These are phyloP conservation scores for Tenthredo amoena DNA, from an alignment of 2,888 invertebrate species.

Conservation along the genomic window DNA sequence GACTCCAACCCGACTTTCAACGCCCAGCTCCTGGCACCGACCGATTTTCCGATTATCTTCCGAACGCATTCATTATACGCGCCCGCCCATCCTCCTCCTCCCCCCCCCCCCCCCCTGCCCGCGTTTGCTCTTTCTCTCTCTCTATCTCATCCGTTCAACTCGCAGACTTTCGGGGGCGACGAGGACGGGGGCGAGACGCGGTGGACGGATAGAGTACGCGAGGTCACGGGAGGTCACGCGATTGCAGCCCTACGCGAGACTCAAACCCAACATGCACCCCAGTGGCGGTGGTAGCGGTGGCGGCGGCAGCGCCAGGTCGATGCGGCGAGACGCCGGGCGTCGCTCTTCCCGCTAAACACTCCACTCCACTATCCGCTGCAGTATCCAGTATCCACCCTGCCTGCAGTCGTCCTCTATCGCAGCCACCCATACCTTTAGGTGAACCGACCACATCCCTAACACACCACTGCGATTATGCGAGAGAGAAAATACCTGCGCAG, in stretches of 20 bases:
- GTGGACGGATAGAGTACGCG: slow-evolving; percentile 61
- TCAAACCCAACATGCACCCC: slow-evolving; percentile 25
- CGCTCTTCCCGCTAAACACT: slow-evolving; percentile 73
- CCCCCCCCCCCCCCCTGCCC: slow-evolving; percentile 51
- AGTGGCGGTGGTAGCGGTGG: slow-evolving; percentile 37
- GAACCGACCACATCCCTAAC: slow-evolving; percentile 29
- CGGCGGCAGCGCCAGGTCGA: slow-evolving; percentile 72
- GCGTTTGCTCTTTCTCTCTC: slow-evolving; percentile 56
- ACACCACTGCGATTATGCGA: slow-evolving; percentile 2
- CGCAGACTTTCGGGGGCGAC: slow-evolving; percentile 65
- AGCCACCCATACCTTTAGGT: slow-evolving; percentile 8
- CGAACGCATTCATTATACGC: slow-evolving; percentile 48
- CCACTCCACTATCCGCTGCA: slow-evolving; percentile 60
- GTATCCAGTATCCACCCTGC: slow-evolving; percentile 42
- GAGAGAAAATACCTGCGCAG: slow-evolving; percentile 36
- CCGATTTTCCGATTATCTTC: slow-evolving; percentile 51
- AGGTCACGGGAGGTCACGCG: slow-evolving; percentile 68
- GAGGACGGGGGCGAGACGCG: slow-evolving; percentile 55
- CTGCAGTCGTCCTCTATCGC: slow-evolving; percentile 31
- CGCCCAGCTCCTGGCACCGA: slow-evolving; percentile 41
- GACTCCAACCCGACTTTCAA: slow-evolving; percentile 28
- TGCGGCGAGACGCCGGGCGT: slow-evolving; percentile 78
- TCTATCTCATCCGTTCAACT: slow-evolving; percentile 58
- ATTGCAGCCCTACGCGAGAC: slow-evolving; percentile 57
- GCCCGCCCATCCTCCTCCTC: slow-evolving; percentile 55